Percentiles rank a stretch among this genome's conserved stretches.
Conservation (phyloP, 2,797 vertebrate species). For the Parambassis ranga region DNA sequence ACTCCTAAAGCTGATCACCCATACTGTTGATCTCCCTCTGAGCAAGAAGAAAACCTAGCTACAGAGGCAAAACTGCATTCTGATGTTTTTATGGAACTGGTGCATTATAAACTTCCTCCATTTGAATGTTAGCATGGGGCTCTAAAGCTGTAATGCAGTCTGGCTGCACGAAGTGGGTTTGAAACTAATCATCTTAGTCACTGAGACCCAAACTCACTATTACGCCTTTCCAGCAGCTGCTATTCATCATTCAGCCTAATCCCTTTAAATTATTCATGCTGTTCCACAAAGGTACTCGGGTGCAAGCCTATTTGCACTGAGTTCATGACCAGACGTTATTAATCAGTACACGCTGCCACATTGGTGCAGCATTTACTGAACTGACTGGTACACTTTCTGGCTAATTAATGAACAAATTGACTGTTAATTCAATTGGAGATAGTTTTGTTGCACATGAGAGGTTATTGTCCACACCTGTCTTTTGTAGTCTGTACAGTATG, state of each 20-base stretch:
- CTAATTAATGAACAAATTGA: constrained; percentile 73
- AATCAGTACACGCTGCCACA: constrained; percentile 56
- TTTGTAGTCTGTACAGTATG: constrained; percentile 8
- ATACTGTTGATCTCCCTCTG: constrained; percentile 18
- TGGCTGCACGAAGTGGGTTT: constrained; percentile 34
- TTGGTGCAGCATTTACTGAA: constrained; percentile 53
- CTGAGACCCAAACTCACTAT: constrained; percentile 55
- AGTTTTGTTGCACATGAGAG: constrained; percentile 30
- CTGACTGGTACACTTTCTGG: constrained; percentile 44
- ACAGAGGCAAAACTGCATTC: constrained; percentile 2
- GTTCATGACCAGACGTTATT: constrained; percentile 60
- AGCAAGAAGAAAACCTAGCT: constrained; percentile 4
- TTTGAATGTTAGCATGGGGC: constrained; percentile 42
- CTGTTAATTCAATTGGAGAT: constrained; percentile 34
- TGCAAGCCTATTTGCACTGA: constrained; percentile 53
- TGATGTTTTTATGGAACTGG: constrained; percentile 23
- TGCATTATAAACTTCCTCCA: constrained; percentile 35
- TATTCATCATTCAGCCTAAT: constrained; percentile 67
- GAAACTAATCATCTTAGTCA: constrained; percentile 66
- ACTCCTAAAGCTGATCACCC: constrained; percentile 14
- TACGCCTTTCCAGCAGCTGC: constrained; percentile 42
- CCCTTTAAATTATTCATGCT: constrained; percentile 73
- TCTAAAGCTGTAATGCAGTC: constrained; percentile 44
- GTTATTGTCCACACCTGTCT: constrained; percentile 27
- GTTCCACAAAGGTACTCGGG: constrained; percentile 56